Evolutionary conservation across 2,113 vertebrate genomes (phyloP).

Genomic region (Sarotherodon lohbergeri): DNA sequence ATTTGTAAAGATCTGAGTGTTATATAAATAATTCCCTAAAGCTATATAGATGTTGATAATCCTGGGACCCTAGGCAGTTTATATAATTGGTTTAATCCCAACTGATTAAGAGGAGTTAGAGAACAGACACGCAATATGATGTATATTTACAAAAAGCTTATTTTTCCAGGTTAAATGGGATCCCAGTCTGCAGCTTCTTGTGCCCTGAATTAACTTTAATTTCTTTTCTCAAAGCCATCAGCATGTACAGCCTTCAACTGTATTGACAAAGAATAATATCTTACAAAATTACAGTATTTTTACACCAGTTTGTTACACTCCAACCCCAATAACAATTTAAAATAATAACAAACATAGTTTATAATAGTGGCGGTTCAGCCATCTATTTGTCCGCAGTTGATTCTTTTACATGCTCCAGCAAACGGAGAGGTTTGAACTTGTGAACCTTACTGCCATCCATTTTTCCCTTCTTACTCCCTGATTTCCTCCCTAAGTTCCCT

Average conservation of each 20-base stretch:
- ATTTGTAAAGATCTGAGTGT: neutral
- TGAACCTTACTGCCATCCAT: constrained; percentile 29
- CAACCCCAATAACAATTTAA: neutral
- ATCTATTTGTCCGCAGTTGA: neutral
- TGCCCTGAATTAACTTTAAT: neutral
- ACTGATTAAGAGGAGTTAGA: neutral
- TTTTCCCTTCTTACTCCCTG: constrained; percentile 28
- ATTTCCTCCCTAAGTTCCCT: constrained; percentile 42
- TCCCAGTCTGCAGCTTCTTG: neutral
- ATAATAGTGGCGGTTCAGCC: neutral
- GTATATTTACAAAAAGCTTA: neutral
- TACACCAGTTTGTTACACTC: neutral
- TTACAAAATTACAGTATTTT: neutral
- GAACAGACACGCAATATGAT: neutral
- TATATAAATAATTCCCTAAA: neutral
- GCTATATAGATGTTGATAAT: neutral
- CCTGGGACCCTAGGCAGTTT: neutral
- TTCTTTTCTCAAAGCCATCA: neutral
- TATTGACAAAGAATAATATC: neutral
- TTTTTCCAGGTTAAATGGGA: neutral
- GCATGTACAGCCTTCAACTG: neutral
- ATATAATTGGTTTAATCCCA: neutral
- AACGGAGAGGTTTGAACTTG: constrained; percentile 31
- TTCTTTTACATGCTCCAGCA: neutral
- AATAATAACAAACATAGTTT: neutral